Conservation (phyloP, 2,113 vertebrate species). For the Rhagologus leucostigma region DNA sequence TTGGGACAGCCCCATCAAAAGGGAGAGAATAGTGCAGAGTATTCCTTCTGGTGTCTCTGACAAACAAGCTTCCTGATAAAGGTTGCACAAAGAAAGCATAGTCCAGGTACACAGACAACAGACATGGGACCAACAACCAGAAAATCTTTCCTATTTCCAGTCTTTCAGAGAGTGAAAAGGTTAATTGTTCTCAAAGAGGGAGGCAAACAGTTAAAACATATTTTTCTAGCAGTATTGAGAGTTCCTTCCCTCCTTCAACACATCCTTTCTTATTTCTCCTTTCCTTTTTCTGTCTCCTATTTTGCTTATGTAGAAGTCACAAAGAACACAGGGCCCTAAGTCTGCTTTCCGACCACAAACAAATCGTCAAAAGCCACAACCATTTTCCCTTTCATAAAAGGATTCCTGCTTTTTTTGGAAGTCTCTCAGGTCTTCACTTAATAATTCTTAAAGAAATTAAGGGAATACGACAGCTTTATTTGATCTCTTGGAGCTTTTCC, state of each 20-base stretch:
- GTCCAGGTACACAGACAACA: not conserved
- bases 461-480: not conserved
- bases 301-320: not conserved
- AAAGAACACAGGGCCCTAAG: not conserved
- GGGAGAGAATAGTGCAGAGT: not conserved
- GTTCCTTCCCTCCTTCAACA: not conserved
- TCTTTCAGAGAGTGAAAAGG: not conserved
- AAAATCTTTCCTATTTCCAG: not conserved
- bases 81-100: not conserved
- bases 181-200: not conserved
- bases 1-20: not conserved
- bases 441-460: not conserved
- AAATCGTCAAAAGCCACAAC: not conserved
- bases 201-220: not conserved
- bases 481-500: not conserved
- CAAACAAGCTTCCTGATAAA: not conserved
- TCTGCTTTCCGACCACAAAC: not conserved
- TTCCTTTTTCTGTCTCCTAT: not conserved
- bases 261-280: not conserved
- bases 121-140: not conserved
- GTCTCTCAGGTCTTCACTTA: not conserved
- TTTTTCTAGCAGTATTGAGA: not conserved
- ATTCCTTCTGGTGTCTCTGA: not conserved
- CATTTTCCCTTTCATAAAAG: not conserved
- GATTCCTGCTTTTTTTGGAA: not conserved